phyloP scores from a whole-genome alignment of 1,140 invertebrate genomes.

The Drosophila punjabiensis region DNA sequence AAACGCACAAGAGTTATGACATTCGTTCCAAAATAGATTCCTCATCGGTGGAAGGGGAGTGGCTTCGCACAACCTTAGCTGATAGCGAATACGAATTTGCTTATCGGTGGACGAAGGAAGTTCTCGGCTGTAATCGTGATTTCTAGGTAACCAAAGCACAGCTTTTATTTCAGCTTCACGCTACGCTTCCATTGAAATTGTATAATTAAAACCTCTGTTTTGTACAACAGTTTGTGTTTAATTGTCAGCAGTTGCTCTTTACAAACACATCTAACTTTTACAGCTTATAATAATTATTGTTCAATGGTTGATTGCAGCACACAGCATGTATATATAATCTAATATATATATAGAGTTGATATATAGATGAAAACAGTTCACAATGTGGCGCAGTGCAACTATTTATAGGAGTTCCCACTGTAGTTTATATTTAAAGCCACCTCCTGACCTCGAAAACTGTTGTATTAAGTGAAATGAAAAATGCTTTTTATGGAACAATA shows the following conservation, averaged over 20 bases:
- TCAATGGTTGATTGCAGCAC: conserved; percentile 30
- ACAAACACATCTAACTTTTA: conserved; percentile 17
- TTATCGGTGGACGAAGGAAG: conserved; percentile 50
- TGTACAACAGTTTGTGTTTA: conserved; percentile 13
- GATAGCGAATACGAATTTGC: conserved; percentile 64
- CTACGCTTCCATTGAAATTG: background rate
- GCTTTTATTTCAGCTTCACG: conserved; percentile 9
- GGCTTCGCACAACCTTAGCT: conserved; percentile 32
- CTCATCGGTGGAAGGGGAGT: conserved; percentile 12
- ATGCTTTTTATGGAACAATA: conserved; percentile 8
- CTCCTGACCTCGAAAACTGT: conserved; percentile 14
- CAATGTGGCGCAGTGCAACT: conserved; percentile 27
- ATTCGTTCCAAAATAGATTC: conserved; percentile 49
- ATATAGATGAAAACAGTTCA: conserved; percentile 30
- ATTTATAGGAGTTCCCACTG: conserved; percentile 37
- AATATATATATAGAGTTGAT: background rate
- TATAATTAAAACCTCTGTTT: conserved; percentile 33
- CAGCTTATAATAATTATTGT: conserved; percentile 31
- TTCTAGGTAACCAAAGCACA: conserved; percentile 16
- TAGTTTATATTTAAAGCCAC: conserved; percentile 29
- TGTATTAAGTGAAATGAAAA: conserved; percentile 13
- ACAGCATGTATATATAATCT: conserved; percentile 12
- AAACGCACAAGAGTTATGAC: conserved; percentile 35
- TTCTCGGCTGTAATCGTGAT: conserved; percentile 31
- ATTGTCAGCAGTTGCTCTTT: conserved; percentile 22